Evolutionary conservation across 2,797 vertebrate species (phyloP), one percentile per base, ranked within the genome.

Genomic region (Girardinus metallicus): DNA sequence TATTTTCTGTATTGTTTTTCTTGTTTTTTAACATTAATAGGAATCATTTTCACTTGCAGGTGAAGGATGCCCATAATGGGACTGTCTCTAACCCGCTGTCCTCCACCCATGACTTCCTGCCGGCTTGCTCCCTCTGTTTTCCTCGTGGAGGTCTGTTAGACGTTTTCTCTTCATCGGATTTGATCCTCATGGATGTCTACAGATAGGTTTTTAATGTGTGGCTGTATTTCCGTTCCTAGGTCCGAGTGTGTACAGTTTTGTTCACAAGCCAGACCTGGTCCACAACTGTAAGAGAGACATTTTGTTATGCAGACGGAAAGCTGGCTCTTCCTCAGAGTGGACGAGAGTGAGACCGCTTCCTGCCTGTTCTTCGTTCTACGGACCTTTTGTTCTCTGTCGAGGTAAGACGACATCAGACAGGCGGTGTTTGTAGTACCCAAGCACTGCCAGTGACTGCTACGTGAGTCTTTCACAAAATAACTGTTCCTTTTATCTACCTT

Each of bases 51-150:
- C n/a, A 55, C 47, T 75, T 81, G n/a, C 73, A 89, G 83, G 78
- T 87, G 83, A 83, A 34, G 31, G 87, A 86, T 1, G 80, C 76
- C 57, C 84, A 79, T 29, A 15, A 46, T 10, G 73, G 36, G 5
- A 43, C 94, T 90, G 1, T 85, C 91, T 78, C 76, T 93, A 97
- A 98, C 85, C 96, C 97, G 0, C 88, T 99, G 89, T 95, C 96
- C 0, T 86, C 96, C 86, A 98, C 97, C 62, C 98, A 99, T 0
- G 86, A 98, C 75, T 99, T 99, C 94, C 96, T 96, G 89, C 97
- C 97, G 94, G 98, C 97, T 80, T 99, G 98, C 90, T 93, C 95
- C 10, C 86, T 94, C 84, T 99, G 98, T 95, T 99, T 97, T 84
- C 96, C 95, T 71, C 96, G 96, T 86, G 96, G 93, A 96, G 98